Evolutionary conservation across 1,140 invertebrate species (phyloP).

Genomic region (Muscidifurax raptorellus): DNA sequence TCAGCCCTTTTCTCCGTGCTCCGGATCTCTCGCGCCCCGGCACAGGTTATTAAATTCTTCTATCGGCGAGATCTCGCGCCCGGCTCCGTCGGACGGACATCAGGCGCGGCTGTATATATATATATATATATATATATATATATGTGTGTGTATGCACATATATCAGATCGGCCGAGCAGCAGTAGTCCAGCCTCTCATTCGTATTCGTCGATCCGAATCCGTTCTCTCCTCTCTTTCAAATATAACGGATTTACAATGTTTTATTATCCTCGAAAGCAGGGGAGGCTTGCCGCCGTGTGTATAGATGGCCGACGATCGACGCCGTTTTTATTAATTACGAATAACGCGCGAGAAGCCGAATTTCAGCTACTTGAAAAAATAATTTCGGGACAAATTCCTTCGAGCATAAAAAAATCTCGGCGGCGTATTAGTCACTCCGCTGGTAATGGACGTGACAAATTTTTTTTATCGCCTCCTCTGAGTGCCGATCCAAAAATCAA

Average conservation of each 20-base stretch:
- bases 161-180: not conserved
- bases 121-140: too few relatives aligned
- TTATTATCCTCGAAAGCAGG: not conserved
- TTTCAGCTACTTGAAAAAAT: not conserved
- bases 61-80: conserved; percentile 64
- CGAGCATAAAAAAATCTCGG: not conserved
- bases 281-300: too few relatives aligned
- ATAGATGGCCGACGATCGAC: too few relatives aligned
- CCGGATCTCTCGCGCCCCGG: conserved; percentile 15
- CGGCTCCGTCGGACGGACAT: not conserved
- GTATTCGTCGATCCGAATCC: conserved; percentile 28
- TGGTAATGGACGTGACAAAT: conserved; percentile 47
- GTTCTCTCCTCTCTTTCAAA: conserved; percentile 52
- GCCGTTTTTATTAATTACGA: not conserved
- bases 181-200: not conserved
- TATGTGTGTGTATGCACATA: not conserved
- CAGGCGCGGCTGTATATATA: not conserved
- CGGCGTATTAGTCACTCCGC: conserved; percentile 20
- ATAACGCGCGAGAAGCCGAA: too few relatives aligned
- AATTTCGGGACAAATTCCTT: not conserved
- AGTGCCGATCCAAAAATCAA: conserved; percentile 47
- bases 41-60: conserved; percentile 75
- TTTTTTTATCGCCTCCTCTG: conserved; percentile 39
- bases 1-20: conserved; percentile 42
- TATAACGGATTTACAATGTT: not conserved